Base-by-base conservation (phyloP, 2,888 invertebrate genomes). In the Biston betularia region DNA sequence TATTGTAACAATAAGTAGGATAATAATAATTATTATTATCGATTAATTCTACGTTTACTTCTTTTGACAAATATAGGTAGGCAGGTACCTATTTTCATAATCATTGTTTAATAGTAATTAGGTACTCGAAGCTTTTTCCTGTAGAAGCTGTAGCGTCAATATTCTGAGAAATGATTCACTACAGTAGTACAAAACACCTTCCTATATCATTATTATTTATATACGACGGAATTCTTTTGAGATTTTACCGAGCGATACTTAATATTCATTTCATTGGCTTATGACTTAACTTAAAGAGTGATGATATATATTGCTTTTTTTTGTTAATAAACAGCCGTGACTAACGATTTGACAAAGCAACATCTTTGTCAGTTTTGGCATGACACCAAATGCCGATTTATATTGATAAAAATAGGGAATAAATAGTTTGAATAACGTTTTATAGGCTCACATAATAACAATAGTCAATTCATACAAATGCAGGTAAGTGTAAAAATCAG, bases 341-440 rank as follows among this genome's bases (percentile, higher is more conserved):
- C 70, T 65, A 67, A 71, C 75, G 75, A 75, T 38, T 38, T 1
- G 38, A 38, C 38, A 38, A 79, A 24, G 24, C 24, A 24, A 24
- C 1, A 24, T 24, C 3, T 24, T 24, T 24, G 75, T 78, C 75
- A 75, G 67, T 75, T 59, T 63, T 82, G 81, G 81, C 81, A 76
- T 7, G 11, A 55, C 46, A 72, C 83, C 81, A 81, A 70, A 64
- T 57, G 56, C 40, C 24, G 67, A 68, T 65, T 63, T 63, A 71
- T 65, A 71, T 11, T 33, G 24, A 11, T 49, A 33, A 14, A 10
- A 69, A 70, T 65, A 6, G 38, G 38, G 68, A 62, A 67, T 59
- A 70, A 61, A 63, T 63, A 60, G 65, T 60, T 56, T 61, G 65
- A 38, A 38, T 9, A 38, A 38, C 6, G 9, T 9, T 38, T 38